Evolutionary conservation across 1,140 invertebrate genomes (phyloP).

Genomic region (Colletes latitarsis): DNA sequence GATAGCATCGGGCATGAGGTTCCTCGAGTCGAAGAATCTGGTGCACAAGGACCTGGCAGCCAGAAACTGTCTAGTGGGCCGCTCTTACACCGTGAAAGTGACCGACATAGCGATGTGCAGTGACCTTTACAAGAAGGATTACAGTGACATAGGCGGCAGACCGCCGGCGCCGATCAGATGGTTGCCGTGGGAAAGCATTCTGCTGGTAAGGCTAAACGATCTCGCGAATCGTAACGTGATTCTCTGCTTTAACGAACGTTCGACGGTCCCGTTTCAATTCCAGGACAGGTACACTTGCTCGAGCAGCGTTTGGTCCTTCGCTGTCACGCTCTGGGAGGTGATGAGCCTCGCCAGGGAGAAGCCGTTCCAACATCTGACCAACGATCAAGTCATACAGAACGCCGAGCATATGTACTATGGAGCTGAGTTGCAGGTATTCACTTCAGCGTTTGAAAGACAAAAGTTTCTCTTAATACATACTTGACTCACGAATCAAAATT

Average conservation of each 20-base stretch:
- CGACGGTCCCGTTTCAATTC: background rate
- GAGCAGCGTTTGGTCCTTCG: conserved; percentile 87
- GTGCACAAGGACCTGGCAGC: conserved; percentile 90
- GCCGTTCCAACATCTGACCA: conserved; percentile 86
- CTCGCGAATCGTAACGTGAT: too few relatives aligned
- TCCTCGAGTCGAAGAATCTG: conserved; percentile 89
- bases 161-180: conserved; percentile 88
- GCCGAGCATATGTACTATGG: conserved; percentile 87
- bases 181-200: conserved; percentile 92
- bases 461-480: too few relatives aligned
- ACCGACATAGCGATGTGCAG: conserved; percentile 95
- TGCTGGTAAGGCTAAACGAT: conserved; percentile 84
- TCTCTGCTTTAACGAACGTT: background rate
- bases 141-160: conserved; percentile 88
- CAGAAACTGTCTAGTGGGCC: conserved; percentile 92
- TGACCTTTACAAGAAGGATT: conserved; percentile 90
- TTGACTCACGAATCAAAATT: too few relatives aligned
- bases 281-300: conserved; percentile 86
- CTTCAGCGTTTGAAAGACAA: too few relatives aligned
- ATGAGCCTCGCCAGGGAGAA: conserved; percentile 87
- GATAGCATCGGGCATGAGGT: conserved; percentile 94
- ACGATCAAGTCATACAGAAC: conserved; percentile 89
- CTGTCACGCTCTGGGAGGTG: conserved; percentile 89
- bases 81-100: conserved; percentile 91
- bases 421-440: conserved; percentile 83